phyloP scores from a whole-genome alignment of 2,797 vertebrate genomes.

The Vipera ursinii region DNA sequence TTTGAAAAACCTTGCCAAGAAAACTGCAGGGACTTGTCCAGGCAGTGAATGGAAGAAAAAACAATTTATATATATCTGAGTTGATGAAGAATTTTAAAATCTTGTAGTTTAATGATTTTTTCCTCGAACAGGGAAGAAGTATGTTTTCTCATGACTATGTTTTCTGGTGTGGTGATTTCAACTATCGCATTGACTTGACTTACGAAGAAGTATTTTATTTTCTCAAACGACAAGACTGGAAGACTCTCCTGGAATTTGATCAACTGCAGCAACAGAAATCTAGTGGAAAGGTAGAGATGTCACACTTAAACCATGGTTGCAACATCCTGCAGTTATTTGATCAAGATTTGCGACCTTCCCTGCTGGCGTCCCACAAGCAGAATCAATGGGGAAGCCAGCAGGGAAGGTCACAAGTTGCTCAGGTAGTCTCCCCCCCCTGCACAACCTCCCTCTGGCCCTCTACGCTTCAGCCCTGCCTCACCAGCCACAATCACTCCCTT shows the following conservation, averaged over 20 bases:
- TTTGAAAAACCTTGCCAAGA: background rate
- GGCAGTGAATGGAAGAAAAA: background rate
- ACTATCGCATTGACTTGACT: slow-evolving; percentile 77
- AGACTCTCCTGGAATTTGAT: slow-evolving; percentile 76
- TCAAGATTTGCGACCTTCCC: background rate
- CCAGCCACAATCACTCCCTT: background rate
- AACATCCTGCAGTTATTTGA: background rate
- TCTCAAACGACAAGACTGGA: slow-evolving; percentile 79
- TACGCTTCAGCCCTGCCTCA: background rate
- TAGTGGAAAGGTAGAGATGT: slow-evolving; percentile 72
- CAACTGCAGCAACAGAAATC: slow-evolving; percentile 78
- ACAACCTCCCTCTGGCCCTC: background rate
- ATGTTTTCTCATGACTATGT: slow-evolving; percentile 80
- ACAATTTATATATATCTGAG: background rate
- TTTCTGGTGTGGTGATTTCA: slow-evolving; percentile 81
- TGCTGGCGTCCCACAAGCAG: background rate
- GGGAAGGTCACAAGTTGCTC: background rate
- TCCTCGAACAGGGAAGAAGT: slow-evolving; percentile 66
- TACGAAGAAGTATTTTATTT: slow-evolving; percentile 80
- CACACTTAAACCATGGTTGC: background rate
- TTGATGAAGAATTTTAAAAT: background rate
- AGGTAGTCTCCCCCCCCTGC: background rate
- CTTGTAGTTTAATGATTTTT: background rate
- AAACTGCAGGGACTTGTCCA: background rate
- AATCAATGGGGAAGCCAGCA: background rate